phyloP scores from a whole-genome alignment of 2,113 vertebrate species.

The Rhea americana region DNA sequence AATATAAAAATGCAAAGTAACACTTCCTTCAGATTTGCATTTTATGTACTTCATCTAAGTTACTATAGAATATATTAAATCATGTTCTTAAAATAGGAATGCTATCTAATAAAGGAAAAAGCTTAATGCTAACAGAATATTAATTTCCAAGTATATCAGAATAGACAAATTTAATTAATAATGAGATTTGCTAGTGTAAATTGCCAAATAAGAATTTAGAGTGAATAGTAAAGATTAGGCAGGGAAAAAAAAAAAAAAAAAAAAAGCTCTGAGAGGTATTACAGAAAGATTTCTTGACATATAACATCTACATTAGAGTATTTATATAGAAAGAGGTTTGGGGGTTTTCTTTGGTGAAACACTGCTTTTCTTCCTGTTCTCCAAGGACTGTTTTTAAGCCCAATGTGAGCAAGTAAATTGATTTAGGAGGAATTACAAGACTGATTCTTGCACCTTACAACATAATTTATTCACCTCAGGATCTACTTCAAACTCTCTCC shows the following conservation, averaged over 20 bases:
- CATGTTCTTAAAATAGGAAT: not conserved
- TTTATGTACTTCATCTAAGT: not conserved
- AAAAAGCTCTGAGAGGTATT: not conserved
- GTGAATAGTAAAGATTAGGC: not conserved
- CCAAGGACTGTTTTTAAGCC: constrained; percentile 11
- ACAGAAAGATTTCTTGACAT: not conserved
- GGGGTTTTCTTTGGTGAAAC: not conserved
- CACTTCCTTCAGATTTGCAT: not conserved
- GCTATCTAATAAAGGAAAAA: not conserved
- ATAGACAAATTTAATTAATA: constrained; percentile 26
- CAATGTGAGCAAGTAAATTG: constrained; percentile 5
- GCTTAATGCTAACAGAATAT: not conserved
- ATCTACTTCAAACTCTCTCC: constrained; percentile 24
- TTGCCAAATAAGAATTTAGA: not conserved
- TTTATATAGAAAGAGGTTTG: not conserved
- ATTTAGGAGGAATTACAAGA: constrained; percentile 43
- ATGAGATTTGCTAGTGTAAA: not conserved
- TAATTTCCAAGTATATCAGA: not conserved
- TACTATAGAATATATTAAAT: not conserved
- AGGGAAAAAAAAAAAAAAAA: not conserved
- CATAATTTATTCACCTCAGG: constrained; percentile 34
- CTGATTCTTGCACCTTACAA: constrained; percentile 29
- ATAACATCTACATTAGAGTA: not conserved
- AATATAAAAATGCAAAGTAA: not conserved
- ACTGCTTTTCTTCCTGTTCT: not conserved